Percentiles rank a stretch among this genome's conserved stretches.
These are phyloP conservation scores for Acanthococcus lagerstroemiae DNA, from an alignment of 2,888 invertebrate genomes.

Conservation along the genomic window DNA sequence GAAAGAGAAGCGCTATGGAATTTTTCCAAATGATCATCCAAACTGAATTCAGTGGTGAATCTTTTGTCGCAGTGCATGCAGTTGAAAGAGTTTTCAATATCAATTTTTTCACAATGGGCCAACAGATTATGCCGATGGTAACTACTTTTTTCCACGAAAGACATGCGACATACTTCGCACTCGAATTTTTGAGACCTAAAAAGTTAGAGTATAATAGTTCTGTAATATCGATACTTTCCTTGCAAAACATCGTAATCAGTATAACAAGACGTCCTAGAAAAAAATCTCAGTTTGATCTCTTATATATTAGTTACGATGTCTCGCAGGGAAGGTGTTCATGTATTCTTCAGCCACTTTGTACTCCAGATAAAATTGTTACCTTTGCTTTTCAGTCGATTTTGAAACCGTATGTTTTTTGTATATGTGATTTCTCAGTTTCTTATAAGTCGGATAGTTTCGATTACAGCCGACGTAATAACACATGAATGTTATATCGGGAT, in stretches of 20 bases:
- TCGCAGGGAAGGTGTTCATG: too few relatives aligned
- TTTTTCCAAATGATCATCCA: constrained; percentile 17
- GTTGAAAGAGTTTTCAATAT: constrained; percentile 31
- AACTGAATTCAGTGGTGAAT: constrained; percentile 30
- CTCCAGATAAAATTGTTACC: too few relatives aligned
- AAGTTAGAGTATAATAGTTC: too few relatives aligned
- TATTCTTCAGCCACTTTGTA: too few relatives aligned
- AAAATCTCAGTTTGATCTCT: not conserved
- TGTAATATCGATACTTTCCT: too few relatives aligned
- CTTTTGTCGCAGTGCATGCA: constrained; percentile 34
- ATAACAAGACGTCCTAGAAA: not conserved
- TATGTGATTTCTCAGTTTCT: constrained; percentile 11
- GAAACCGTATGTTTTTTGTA: constrained; percentile 11
- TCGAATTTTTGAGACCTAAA: constrained; percentile 38
- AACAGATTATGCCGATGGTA: constrained; percentile 41
- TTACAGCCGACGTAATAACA: constrained; percentile 19
- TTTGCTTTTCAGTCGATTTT: constrained; percentile 2
- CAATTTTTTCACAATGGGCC: constrained; percentile 25
- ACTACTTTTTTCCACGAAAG: constrained; percentile 43
- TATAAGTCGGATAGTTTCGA: not conserved
- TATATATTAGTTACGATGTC: too few relatives aligned
- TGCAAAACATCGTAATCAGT: too few relatives aligned
- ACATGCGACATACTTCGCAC: constrained; percentile 42
- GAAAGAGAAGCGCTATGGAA: constrained; percentile 5
- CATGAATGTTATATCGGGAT: constrained; percentile 15